Conservation (phyloP, 2,888 invertebrate species). For the Calameuta filiformis region DNA sequence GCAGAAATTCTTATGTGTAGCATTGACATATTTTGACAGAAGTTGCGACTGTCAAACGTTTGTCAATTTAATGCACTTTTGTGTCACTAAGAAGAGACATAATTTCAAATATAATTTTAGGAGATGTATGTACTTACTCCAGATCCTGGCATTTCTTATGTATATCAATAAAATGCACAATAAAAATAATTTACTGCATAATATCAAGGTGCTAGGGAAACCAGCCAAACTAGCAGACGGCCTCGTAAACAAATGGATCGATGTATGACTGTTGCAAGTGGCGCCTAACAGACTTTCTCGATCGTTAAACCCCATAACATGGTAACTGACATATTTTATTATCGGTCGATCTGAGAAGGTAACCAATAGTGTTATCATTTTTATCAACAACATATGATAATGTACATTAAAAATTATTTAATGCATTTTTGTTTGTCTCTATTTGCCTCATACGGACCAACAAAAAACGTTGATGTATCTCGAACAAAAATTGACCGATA, state of each 20-base stretch:
- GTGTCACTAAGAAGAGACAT: not conserved
- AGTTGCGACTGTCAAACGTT: not conserved
- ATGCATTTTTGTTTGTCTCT: not conserved
- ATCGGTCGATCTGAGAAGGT: not conserved
- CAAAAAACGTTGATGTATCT: not conserved
- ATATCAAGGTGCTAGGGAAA: constrained; percentile 2
- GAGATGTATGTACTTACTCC: constrained; percentile 42
- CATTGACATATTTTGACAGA: not conserved
- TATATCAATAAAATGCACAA: not conserved
- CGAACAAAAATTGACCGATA: not conserved
- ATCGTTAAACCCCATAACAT: not conserved
- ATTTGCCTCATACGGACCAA: not conserved
- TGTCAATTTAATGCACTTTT: not conserved
- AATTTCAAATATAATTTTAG: not conserved
- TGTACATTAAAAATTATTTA: not conserved
- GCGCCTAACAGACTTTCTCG: not conserved
- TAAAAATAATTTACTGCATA: constrained; percentile 33
- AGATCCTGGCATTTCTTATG: constrained; percentile 43
- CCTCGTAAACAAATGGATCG: constrained; percentile 53
- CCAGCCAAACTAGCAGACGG: constrained; percentile 42
- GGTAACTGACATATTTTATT: not conserved
- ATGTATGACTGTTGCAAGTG: constrained; percentile 21
- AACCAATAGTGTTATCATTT: not conserved
- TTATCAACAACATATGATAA: not conserved
- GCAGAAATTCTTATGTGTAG: not conserved